Evolutionary conservation across 2,888 invertebrate species (phyloP).

Genomic region (Metallyticus violacea): DNA sequence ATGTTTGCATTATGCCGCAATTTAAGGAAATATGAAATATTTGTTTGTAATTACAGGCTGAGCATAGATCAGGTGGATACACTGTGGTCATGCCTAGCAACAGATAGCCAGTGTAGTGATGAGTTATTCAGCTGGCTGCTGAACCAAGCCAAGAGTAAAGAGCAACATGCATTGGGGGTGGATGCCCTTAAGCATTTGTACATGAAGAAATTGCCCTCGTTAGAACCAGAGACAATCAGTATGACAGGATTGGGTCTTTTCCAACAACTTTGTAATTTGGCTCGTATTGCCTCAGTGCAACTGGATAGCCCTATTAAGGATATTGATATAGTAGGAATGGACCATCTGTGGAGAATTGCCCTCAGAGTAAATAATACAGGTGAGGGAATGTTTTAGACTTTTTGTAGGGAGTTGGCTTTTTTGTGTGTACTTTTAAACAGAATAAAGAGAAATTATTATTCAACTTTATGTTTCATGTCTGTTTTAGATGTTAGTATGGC

Average conservation of each 20-base stretch:
- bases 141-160: constrained; percentile 81
- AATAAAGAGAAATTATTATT: not conserved
- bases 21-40: too few species aligned
- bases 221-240: constrained; percentile 85
- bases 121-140: constrained; percentile 92
- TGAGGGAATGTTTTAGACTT: too few species aligned
- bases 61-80: constrained; percentile 87
- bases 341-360: constrained; percentile 92
- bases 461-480: not conserved
- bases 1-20: too few species aligned
- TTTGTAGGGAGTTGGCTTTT: too few species aligned
- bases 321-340: constrained; percentile 78
- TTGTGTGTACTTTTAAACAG: not conserved
- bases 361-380: constrained; percentile 83
- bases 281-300: constrained; percentile 74
- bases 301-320: constrained; percentile 52
- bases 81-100: constrained; percentile 87
- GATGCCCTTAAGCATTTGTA: constrained; percentile 87
- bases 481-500: constrained; percentile 82
- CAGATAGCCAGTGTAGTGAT: constrained; percentile 81
- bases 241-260: constrained; percentile 89
- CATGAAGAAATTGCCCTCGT: constrained; percentile 81
- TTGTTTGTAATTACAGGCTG: constrained; percentile 50
- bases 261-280: constrained; percentile 86
- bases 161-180: constrained; percentile 85